Evolutionary conservation across 2,888 invertebrate species (phyloP).

Genomic region (Erebia ligea): DNA sequence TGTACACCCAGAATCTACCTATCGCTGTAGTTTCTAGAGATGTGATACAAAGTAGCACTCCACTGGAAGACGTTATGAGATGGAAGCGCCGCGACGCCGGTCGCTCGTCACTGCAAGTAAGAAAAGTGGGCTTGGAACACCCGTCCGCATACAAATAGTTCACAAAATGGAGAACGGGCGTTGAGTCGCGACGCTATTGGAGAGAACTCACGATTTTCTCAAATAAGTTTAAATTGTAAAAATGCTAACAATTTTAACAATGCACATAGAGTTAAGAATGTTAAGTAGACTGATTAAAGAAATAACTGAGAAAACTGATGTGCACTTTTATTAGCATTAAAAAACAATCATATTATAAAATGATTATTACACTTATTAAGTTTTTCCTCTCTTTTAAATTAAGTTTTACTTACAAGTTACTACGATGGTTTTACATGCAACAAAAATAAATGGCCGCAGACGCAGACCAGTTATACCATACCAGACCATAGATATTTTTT

Average conservation of each 20-base stretch:
- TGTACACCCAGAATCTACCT: conserved; percentile 18
- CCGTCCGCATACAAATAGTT: conserved; percentile 83
- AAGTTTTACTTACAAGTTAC: too few species aligned
- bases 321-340: too few species aligned
- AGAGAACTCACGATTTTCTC: conserved; percentile 32
- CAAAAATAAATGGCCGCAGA: too few species aligned
- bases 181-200: conserved; percentile 51
- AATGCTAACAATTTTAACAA: conserved; percentile 2
- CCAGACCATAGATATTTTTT: too few species aligned
- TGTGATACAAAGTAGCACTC: conserved; percentile 29
- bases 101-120: conserved; percentile 75
- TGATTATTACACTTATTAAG: too few species aligned
- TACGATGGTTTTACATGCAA: too few species aligned
- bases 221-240: conserved; percentile 21
- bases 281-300: neutral
- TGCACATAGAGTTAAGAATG: neutral
- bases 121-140: conserved; percentile 75
- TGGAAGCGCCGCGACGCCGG: conserved; percentile 51
- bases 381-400: too few species aligned
- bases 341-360: too few species aligned
- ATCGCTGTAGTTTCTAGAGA: conserved; percentile 24
- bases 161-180: conserved; percentile 75
- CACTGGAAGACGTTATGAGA: conserved; percentile 51
- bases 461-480: too few species aligned
- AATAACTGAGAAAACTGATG: too few species aligned